Percentiles rank a stretch among this genome's conserved stretches.
These are phyloP conservation scores for Pandemis corylana DNA, from an alignment of 2,888 invertebrate genomes.

Conservation along the genomic window DNA sequence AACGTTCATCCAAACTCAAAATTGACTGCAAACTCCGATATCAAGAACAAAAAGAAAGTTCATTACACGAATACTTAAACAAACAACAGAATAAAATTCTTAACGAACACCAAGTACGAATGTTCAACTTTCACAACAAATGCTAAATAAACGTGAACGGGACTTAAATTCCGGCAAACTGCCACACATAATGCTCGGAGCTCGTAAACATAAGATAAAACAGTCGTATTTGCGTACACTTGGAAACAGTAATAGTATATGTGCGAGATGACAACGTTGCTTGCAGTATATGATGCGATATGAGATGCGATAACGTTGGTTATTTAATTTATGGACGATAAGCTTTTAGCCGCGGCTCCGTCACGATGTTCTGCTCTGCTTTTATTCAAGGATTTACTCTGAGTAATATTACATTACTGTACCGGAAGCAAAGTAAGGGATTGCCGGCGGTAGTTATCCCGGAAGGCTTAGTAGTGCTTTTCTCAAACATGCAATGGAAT, in stretches of 20 bases:
- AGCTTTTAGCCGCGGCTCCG: slow-evolving; percentile 1
- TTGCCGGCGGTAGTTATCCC: no score
- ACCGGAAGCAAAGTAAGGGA: no score
- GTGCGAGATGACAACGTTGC: slow-evolving; percentile 34
- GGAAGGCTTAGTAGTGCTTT: no score
- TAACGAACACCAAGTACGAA: slow-evolving; percentile 37
- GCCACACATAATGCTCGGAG: slow-evolving; percentile 54
- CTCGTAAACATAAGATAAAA: slow-evolving; percentile 62
- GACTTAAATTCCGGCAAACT: slow-evolving; percentile 54
- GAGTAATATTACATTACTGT: neutral
- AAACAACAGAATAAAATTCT: slow-evolving; percentile 36
- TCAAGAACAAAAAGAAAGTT: slow-evolving; percentile 14
- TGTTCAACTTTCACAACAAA: slow-evolving; percentile 46
- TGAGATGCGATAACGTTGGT: slow-evolving; percentile 3
- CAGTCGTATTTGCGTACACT: slow-evolving; percentile 50
- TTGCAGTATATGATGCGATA: slow-evolving; percentile 25
- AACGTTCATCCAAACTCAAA: neutral
- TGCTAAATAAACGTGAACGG: slow-evolving; percentile 57
- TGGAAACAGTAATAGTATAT: slow-evolving; percentile 20
- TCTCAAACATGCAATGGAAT: no score
- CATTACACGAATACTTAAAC: slow-evolving; percentile 28
- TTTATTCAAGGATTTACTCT: neutral
- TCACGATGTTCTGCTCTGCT: neutral
- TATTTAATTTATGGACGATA: slow-evolving; percentile 7
- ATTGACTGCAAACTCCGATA: neutral